Percentiles rank a stretch among this genome's conserved stretches.
These are phyloP conservation scores for Heterotis niloticus DNA, from an alignment of 2,113 vertebrate species.

Conservation along the genomic window DNA sequence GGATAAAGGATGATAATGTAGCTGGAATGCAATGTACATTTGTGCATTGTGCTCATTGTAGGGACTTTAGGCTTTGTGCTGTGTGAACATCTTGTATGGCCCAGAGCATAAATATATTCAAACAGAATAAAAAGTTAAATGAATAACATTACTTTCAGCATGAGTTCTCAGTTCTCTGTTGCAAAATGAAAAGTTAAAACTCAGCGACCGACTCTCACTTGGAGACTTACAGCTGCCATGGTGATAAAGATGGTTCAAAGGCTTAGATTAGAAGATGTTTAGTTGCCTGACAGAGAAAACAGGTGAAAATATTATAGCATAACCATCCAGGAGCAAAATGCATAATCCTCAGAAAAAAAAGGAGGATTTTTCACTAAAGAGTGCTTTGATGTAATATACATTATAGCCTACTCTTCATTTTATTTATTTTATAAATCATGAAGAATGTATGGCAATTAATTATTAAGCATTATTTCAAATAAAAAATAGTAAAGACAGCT, in stretches of 20 bases:
- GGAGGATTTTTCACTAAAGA: too few species aligned
- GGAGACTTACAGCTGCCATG: conserved; percentile 67
- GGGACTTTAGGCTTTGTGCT: not conserved
- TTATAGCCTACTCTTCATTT: too few species aligned
- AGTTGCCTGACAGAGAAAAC: conserved; percentile 32
- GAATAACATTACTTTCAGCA: not conserved
- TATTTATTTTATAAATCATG: too few species aligned
- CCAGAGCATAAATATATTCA: not conserved
- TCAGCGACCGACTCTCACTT: not conserved
- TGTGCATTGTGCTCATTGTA: not conserved
- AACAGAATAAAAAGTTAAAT: not conserved
- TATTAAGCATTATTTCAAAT: too few species aligned
- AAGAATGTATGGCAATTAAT: too few species aligned
- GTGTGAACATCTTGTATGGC: not conserved
- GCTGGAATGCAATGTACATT: not conserved
- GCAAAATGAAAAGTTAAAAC: not conserved
- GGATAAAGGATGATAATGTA: too few species aligned
- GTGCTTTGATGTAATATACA: too few species aligned
- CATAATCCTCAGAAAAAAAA: too few species aligned
- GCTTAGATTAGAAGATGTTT: conserved; percentile 21
- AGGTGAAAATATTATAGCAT: conserved; percentile 19
- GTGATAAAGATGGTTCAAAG: conserved; percentile 38
- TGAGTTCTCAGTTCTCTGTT: not conserved
- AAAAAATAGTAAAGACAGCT: too few species aligned
- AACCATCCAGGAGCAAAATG: too few species aligned